These are phyloP conservation scores for Cottus gobio DNA, from an alignment of 2,113 vertebrate genomes.

Conservation along the genomic window DNA sequence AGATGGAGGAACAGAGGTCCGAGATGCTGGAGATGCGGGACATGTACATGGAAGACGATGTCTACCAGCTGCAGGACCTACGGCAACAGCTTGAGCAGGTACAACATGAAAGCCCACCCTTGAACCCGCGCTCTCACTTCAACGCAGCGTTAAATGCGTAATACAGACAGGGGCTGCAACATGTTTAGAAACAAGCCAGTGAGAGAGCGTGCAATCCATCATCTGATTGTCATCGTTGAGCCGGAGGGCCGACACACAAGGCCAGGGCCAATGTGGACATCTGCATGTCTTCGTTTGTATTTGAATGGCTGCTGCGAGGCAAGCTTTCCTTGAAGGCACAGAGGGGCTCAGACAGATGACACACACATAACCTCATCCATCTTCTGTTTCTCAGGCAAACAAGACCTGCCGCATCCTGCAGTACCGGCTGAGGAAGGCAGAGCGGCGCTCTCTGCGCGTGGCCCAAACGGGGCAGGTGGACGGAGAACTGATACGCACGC, in stretches of 20 bases:
- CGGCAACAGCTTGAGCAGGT: constrained; percentile 95
- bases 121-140: background rate
- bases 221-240: background rate
- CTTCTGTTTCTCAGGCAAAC: constrained; percentile 82
- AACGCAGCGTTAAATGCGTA: background rate
- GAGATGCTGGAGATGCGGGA: constrained; percentile 99
- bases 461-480: constrained; percentile 97
- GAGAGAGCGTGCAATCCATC: background rate
- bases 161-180: background rate
- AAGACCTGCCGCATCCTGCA: constrained; percentile 99
- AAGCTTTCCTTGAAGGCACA: background rate
- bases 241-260: background rate
- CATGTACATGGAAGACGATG: constrained; percentile 98
- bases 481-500: constrained; percentile 91
- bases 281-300: background rate
- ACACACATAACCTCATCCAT: background rate
- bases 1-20: constrained; percentile 95
- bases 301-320: background rate
- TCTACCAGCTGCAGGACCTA: constrained; percentile 97
- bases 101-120: background rate
- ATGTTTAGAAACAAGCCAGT: background rate
- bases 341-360: background rate
- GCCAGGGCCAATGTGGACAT: background rate
- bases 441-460: constrained; percentile 94
- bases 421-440: constrained; percentile 95